Percentiles rank a stretch among this genome's conserved stretches.
Conservation (phyloP, 2,888 invertebrate species). For the Drosophila emarginata region DNA sequence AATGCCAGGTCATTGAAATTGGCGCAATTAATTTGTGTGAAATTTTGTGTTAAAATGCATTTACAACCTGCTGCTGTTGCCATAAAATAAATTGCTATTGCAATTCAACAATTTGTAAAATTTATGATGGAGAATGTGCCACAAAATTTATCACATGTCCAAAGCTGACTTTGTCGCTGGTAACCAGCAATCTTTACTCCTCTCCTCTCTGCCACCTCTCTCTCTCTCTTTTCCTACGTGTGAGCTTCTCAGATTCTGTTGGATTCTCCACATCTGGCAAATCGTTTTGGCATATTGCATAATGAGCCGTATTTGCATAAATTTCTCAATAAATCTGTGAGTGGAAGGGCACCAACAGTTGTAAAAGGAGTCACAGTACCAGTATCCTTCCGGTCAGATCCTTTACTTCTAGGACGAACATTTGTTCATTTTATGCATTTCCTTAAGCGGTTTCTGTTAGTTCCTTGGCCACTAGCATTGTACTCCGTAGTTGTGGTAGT, state of each 20-base stretch:
- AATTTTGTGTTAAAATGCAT: slow-evolving; percentile 21
- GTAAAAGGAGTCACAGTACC: background rate
- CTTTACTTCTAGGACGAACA: background rate
- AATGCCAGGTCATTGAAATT: slow-evolving; percentile 19
- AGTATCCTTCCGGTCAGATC: background rate
- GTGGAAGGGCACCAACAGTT: slow-evolving; percentile 21
- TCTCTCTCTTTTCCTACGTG: background rate
- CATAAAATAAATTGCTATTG: slow-evolving; percentile 56
- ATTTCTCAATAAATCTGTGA: slow-evolving; percentile 50
- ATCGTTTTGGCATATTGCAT: slow-evolving; percentile 27
- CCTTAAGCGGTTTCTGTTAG: slow-evolving; percentile 16
- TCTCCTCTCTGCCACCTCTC: no score
- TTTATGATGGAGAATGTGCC: slow-evolving; percentile 65
- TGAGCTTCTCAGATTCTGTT: background rate
- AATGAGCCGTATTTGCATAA: slow-evolving; percentile 63
- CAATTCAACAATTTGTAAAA: slow-evolving; percentile 44
- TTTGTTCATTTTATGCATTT: slow-evolving; percentile 38
- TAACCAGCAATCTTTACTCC: no score
- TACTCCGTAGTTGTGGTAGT: no score
- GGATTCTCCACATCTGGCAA: slow-evolving; percentile 23
- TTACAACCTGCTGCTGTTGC: slow-evolving; percentile 21
- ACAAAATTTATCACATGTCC: slow-evolving; percentile 70
- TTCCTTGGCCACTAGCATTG: no score
- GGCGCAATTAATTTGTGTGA: slow-evolving; percentile 40
- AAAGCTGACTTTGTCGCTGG: slow-evolving; percentile 40